Conservation (phyloP, 2,888 invertebrate genomes). For the Pammene aurita region DNA sequence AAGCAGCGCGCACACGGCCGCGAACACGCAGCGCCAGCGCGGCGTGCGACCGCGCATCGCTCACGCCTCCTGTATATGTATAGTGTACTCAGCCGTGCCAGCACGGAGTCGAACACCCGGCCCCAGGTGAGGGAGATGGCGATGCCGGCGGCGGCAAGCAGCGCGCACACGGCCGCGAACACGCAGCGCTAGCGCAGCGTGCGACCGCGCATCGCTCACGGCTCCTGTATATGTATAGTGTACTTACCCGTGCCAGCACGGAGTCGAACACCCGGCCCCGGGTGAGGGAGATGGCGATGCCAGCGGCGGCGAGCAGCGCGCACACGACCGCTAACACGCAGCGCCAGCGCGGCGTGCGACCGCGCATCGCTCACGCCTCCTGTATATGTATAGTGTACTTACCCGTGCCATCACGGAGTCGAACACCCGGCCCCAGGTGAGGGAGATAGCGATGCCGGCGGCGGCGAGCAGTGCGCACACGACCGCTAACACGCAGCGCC, state of each 20-base stretch:
- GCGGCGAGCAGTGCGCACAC: conserved; percentile 62
- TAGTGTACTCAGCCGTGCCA: background rate
- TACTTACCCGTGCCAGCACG: conserved; percentile 49
- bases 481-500: conserved; percentile 62
- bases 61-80: too few relatives aligned
- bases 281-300: conserved; percentile 63
- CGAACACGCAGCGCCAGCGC: too few relatives aligned
- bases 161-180: too few relatives aligned
- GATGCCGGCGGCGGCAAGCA: background rate
- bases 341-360: conserved; percentile 66
- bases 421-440: conserved; percentile 70
- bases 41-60: too few relatives aligned
- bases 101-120: background rate
- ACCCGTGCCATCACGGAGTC: conserved; percentile 59
- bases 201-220: too few relatives aligned
- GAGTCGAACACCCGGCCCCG: conserved; percentile 73
- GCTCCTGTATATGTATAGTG: too few relatives aligned
- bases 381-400: background rate
- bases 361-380: conserved; percentile 58
- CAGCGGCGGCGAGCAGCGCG: conserved; percentile 60
- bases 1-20: background rate
- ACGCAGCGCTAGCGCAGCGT: too few relatives aligned
- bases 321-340: conserved; percentile 47
- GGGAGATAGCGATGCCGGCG: conserved; percentile 62
- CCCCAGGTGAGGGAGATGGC: too few relatives aligned